phyloP scores from a whole-genome alignment of 2,113 vertebrate species.

The Coturnix japonica region DNA sequence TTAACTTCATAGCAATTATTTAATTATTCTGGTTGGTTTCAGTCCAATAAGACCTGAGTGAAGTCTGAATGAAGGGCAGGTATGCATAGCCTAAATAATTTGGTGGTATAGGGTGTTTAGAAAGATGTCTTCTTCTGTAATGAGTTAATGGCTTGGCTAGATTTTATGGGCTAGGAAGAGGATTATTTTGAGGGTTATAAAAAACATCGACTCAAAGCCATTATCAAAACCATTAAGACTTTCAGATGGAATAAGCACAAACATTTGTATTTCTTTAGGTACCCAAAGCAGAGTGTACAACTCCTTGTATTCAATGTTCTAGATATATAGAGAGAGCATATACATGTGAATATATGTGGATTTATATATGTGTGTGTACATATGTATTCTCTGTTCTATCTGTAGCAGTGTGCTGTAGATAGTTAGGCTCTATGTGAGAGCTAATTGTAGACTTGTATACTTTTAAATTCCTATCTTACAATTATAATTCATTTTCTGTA shows the following conservation, averaged over 20 bases:
- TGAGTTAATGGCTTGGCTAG: not conserved
- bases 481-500: accelerated
- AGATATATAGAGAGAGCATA: no score
- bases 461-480: not conserved
- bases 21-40: not conserved
- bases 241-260: not conserved
- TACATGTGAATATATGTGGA: no score
- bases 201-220: not conserved
- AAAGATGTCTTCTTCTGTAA: not conserved
- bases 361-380: no score
- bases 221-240: not conserved
- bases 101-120: not conserved
- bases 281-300: not conserved
- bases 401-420: not conserved
- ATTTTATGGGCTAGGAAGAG: not conserved
- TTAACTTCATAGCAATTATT: not conserved
- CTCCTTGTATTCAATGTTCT: not conserved
- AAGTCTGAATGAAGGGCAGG: not conserved
- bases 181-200: not conserved
- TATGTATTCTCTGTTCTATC: not conserved
- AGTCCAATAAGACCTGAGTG: not conserved
- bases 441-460: no score
- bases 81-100: accelerated
- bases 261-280: not conserved
- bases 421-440: not conserved